phyloP scores from a whole-genome alignment of 2,113 vertebrate genomes.

The Canis aureus region DNA sequence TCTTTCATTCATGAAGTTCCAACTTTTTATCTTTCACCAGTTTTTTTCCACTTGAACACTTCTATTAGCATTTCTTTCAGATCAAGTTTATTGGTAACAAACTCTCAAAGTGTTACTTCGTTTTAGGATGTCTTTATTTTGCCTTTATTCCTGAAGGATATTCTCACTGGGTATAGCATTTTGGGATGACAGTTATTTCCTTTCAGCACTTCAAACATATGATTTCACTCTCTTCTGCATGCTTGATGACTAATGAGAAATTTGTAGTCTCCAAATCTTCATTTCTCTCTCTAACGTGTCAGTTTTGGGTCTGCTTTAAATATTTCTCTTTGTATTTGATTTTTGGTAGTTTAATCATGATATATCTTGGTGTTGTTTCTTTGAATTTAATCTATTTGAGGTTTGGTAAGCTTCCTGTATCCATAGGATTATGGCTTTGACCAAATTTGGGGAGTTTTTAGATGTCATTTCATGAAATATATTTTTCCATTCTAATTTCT shows the following conservation, averaged over 20 bases:
- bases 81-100: not conserved
- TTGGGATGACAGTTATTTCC: not conserved
- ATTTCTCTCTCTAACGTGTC: not conserved
- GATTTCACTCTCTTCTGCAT: not conserved
- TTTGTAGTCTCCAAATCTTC: not conserved
- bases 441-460: not conserved
- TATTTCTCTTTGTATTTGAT: not conserved
- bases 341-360: not conserved
- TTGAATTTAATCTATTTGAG: not conserved
- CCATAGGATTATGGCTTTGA: not conserved
- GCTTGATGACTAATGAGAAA: not conserved
- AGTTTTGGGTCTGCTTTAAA: not conserved
- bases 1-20: not conserved
- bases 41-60: not conserved
- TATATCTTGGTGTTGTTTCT: not conserved
- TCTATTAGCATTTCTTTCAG: not conserved
- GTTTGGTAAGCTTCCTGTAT: not conserved
- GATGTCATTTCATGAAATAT: not conserved
- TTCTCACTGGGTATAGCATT: not conserved
- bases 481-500: not conserved
- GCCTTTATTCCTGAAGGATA: not conserved
- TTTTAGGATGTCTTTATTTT: not conserved
- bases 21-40: not conserved
- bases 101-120: not conserved
- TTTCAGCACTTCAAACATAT: not conserved